Conservation (phyloP, 64 coral and sea anemone species). For the Pocillopora verrucosa region DNA sequence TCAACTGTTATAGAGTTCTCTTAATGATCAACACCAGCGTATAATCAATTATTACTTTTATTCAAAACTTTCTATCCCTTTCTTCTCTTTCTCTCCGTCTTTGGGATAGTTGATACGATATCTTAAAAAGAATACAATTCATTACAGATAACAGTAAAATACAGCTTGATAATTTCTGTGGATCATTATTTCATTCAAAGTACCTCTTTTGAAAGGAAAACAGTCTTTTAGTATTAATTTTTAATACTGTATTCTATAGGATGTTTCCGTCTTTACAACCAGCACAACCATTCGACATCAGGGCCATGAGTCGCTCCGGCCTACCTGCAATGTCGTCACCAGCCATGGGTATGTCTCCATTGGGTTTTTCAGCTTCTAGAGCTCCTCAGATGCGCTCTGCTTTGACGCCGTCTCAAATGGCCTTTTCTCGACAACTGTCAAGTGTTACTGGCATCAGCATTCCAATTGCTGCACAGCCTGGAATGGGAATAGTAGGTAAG, state of each 20-base stretch:
- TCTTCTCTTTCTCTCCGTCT: no score
- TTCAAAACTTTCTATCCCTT: no score
- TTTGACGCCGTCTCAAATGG: conserved; percentile 25
- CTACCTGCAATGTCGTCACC: not conserved
- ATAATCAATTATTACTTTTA: no score
- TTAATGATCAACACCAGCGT: no score
- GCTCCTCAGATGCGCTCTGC: not conserved
- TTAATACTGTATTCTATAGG: not conserved
- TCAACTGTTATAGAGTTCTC: no score
- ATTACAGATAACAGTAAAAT: no score
- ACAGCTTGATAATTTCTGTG: no score
- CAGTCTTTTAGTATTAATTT: not conserved
- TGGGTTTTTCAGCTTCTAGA: conserved; percentile 11
- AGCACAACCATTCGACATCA: conserved; percentile 6
- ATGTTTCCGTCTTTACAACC: not conserved
- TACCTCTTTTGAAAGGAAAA: not conserved
- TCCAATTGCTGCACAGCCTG: conserved; percentile 45
- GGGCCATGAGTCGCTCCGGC: conserved; percentile 12
- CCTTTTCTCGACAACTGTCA: conserved; percentile 51
- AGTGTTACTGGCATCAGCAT: conserved; percentile 64
- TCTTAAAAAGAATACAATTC: no score
- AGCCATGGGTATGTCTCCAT: not conserved
- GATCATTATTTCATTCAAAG: no score
- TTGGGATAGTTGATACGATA: no score
- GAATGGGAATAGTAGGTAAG: conserved; percentile 57